Conservation (phyloP, 1,140 invertebrate genomes). For the Drosophila setifemur region DNA sequence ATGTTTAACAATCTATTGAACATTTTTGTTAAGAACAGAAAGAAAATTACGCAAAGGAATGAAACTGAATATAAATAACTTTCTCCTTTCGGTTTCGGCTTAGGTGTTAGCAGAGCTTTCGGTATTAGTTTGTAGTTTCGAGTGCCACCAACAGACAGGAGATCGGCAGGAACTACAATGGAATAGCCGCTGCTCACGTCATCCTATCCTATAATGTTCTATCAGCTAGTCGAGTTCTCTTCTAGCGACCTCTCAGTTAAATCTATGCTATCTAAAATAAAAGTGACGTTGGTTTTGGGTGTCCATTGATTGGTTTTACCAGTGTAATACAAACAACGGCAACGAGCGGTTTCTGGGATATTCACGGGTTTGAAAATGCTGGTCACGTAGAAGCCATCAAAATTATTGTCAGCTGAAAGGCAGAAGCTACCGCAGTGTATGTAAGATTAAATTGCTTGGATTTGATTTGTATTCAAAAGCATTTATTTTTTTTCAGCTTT, state of each 20-base stretch:
- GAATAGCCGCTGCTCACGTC: slow-evolving; percentile 63
- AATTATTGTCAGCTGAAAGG: not conserved
- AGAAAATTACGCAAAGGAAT: too few species aligned
- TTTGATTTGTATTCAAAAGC: not conserved
- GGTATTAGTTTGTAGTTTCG: too few species aligned
- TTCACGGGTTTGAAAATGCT: not conserved
- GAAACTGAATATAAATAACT: too few species aligned
- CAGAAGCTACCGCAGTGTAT: not conserved
- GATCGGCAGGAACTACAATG: slow-evolving; percentile 82
- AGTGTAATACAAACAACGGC: not conserved
- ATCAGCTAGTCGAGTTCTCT: slow-evolving; percentile 23
- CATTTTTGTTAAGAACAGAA: too few species aligned
- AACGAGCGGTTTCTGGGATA: not conserved
- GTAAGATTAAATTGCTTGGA: not conserved
- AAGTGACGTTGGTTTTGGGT: not conserved
- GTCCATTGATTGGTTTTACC: not conserved
- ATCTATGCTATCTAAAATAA: not conserved
- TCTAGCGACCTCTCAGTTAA: not conserved
- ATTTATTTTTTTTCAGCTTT: not conserved
- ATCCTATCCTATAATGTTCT: slow-evolving; percentile 31
- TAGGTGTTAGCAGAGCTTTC: too few species aligned
- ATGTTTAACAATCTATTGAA: too few species aligned
- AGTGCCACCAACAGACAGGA: slow-evolving; percentile 83
- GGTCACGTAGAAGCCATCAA: not conserved
- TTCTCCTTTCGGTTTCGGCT: too few species aligned